Evolutionary conservation across 64 coral and sea anemone genomes (phyloP), one percentile per base, ranked within the genome.

Genomic region (Stichodactyla helianthus): DNA sequence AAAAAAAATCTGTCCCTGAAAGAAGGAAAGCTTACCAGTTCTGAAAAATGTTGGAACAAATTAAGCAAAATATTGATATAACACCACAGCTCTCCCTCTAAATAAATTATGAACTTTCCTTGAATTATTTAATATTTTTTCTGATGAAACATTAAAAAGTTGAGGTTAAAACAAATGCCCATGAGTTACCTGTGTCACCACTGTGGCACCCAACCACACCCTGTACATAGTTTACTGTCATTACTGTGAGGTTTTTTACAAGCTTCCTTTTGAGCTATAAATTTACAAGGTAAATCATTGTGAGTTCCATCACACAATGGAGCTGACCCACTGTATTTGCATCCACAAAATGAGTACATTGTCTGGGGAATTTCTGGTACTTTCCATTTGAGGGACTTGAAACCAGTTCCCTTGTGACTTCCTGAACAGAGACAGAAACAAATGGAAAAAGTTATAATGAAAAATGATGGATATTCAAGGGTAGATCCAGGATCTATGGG

Each of bases 311-410:
- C 89, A 55, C 89, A 90, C 31, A 76, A 78, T 0, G 82, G 89
- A n/a, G 89, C 65, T 55, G 82, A 74, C 35, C 83, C 56, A 11
- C 82, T 90, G 89, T 90, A 79, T 79, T 90, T 90, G 20, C 89
- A 90, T 52, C 25, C 53, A 85, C 89, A 90, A 27, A 90, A 35
- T n/a, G 89, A 85, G 25, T 90, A 90, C 7, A 90, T 58, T 85
- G 15, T 74, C 68, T 90, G 89, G 59, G 89, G 89, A 44, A 27
- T 84, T 18, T 90, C 89, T 50, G 89, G 89, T 22, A 90, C 89
- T 74, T 90, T 90, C 89, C 89, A 90, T 85, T 90, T 90, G 6
- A 90, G 22, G 2, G 89, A 90, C 57, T 90, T 90, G 70, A 90
- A 90, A 13, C 89, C 89, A 60, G 89, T 90, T 52, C 53, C 53